A percentile compares a stretch with the other conserved stretches of the same genome.
phyloP scores from a whole-genome alignment of 2,113 vertebrate genomes.

The Oreochromis niloticus region DNA sequence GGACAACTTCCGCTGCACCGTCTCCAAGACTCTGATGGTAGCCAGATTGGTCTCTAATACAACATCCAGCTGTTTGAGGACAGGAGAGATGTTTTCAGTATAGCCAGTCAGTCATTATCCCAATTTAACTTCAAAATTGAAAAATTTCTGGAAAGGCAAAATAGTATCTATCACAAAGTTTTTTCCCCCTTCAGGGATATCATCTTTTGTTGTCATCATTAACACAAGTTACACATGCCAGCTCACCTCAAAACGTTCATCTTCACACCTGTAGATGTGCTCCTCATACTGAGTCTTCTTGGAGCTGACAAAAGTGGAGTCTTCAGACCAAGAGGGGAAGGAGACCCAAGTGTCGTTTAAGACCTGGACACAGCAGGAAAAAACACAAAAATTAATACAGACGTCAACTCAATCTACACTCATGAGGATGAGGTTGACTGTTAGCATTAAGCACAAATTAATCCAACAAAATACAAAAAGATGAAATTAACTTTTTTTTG shows the following conservation, averaged over 20 bases:
- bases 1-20: slow-evolving; percentile 93
- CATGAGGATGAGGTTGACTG: not conserved
- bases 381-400: not conserved
- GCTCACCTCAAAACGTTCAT: slow-evolving; percentile 94
- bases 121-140: not conserved
- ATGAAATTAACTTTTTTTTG: not conserved
- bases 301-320: slow-evolving; percentile 97
- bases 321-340: slow-evolving; percentile 98
- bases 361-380: slow-evolving; percentile 73
- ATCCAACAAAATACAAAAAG: not conserved
- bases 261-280: slow-evolving; percentile 98
- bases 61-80: slow-evolving; percentile 83
- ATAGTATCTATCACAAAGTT: not conserved
- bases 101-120: not conserved
- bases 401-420: not conserved
- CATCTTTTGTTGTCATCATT: not conserved
- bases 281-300: slow-evolving; percentile 99
- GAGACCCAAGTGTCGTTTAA: slow-evolving; percentile 98
- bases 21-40: slow-evolving; percentile 89
- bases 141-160: not conserved
- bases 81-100: not conserved
- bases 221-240: not conserved
- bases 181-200: not conserved
- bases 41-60: slow-evolving; percentile 97
- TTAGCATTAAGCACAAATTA: not conserved